A percentile compares a stretch with the other conserved stretches of the same genome.
These are phyloP conservation scores for Menura novaehollandiae DNA, from an alignment of 2,113 vertebrate genomes.

Conservation along the genomic window DNA sequence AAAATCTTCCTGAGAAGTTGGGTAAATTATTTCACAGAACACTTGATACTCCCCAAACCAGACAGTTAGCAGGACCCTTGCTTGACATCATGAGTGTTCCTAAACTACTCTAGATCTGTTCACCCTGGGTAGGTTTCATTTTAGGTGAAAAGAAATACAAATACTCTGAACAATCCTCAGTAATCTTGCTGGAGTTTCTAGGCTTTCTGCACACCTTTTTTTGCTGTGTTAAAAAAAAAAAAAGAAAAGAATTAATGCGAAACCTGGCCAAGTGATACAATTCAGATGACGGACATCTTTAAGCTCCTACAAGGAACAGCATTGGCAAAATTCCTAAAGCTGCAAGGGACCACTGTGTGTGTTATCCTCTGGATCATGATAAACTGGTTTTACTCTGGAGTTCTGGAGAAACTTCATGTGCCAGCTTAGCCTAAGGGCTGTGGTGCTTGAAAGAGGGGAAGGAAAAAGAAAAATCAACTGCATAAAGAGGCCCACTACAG, in stretches of 20 bases:
- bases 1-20: not conserved
- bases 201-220: not conserved
- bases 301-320: not conserved
- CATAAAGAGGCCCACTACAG: not conserved
- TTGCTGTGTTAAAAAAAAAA: accelerated
- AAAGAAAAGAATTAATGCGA: not conserved
- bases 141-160: not conserved
- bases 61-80: not conserved
- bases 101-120: not conserved
- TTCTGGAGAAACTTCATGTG: not conserved
- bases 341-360: not conserved
- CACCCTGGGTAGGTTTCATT: not conserved
- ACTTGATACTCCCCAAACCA: not conserved
- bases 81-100: not conserved
- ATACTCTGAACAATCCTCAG: not conserved
- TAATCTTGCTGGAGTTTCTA: not conserved
- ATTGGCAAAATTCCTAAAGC: not conserved
- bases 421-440: not conserved
- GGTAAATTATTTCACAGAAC: not conserved
- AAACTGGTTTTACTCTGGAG: not conserved
- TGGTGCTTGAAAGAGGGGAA: not conserved
- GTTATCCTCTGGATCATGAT: not conserved
- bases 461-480: not conserved
- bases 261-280: not conserved
- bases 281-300: not conserved